Base-by-base conservation (phyloP, 2,113 vertebrate species). In the Anguilla rostrata region DNA sequence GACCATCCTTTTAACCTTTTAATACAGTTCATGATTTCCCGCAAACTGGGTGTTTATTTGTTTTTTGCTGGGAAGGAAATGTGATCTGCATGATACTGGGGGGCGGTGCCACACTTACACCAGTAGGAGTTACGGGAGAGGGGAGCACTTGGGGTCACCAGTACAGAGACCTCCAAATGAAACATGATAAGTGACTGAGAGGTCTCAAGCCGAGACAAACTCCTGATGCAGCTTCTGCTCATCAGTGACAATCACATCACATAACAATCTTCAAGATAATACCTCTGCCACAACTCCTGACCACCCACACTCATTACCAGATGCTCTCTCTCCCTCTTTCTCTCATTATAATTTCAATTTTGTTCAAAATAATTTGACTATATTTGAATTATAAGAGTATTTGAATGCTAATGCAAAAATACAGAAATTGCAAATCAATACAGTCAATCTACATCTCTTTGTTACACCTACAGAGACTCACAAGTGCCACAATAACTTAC, bases 201-300 rank as follows among this genome's bases (percentile, higher is more conserved):
- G 56, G 43, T 75, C 20, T 83, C 60, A 22, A 40, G 63, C 11
- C 43, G 34, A 41, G 46, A 78, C 86, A 43, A 43, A 18, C 57
- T 82, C 29, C 86, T 39, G 39, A 57, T 49, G 78, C 29, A 39
- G 84, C 82, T 84, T 57, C 8, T 20, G 57, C 83, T 87, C 82
- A 78, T 83, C 82, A 80, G 49, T 40, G 41, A 82, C 84, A 40
- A 88, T 92, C 91, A 85, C 41, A 83, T 39, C n/a, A 85, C 78
- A 78, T 89, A 49, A 83, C 78, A 71, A 86, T 87, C 49, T 84
- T 81, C 71, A 4, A 34, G 22, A 63, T 20, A 66, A 66, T 66
- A 71, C 81, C 85, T 86, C 41, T 85, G 83, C 86, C 83, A 78
- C 43, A 87, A 78, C 78, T 78, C 71, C 84, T 39, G 1, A 46